Base-by-base conservation (phyloP, 2,113 vertebrate genomes). In the Forbesichthys agassizii region DNA sequence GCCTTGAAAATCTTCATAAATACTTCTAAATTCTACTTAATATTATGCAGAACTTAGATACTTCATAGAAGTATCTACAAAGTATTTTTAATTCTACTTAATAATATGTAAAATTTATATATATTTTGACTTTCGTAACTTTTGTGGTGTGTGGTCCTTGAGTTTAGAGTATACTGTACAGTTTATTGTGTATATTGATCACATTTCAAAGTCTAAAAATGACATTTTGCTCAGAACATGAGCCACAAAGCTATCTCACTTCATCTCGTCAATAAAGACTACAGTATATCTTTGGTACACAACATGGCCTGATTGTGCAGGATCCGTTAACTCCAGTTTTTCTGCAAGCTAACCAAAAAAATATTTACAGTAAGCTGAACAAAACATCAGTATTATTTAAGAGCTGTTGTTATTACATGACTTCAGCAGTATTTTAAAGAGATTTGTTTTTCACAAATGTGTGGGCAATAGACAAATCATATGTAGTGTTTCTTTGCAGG, bases 41-140 rank as follows among this genome's bases (percentile, higher is more conserved):
- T 74, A 78, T 74, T 76, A 84, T 36, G 4, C 33, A 72, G 70
- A 63, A 70, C 63, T 73, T 36, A 61, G 9, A 48, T 48, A 12
- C 16, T 16, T 16, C 16, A 16, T 16, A 16, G 16, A 16, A 16
- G 16, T 42, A 42, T 42, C 36, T 42, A 6, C 36, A 42, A 42
- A 42, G 3, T 4, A 42, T 42, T 42, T 6, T 42, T 6, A 42
- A 27, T 42, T 42, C 4, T 42, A 74, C 58, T 81, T 68, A 78
- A 75, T 74, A 78, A 75, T 76, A 84, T 36, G 4, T 27, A 72
- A 68, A 63, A 70, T 60, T 73, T 36, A 61, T 7, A 48, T 48
- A 12, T 71, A 16, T 69, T 78, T 73, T 58, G 36, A 73, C 48
- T 42, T 42, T 6, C 36, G 4, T 42, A 42, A 42, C 36, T 42